Base-by-base conservation (phyloP, 1,140 invertebrate genomes). In the Drosophila willistoni region DNA sequence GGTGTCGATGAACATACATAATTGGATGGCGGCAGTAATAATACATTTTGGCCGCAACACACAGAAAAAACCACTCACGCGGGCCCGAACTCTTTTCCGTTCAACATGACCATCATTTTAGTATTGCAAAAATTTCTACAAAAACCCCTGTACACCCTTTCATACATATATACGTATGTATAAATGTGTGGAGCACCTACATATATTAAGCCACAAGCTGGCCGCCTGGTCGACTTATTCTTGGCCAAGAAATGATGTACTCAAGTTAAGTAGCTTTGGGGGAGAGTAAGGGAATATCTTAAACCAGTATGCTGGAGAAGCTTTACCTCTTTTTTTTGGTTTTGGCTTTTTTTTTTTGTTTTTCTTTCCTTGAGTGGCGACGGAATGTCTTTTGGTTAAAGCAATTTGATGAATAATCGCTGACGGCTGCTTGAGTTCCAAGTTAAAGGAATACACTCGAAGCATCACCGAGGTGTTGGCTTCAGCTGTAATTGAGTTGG, bases 371-470 rank as follows among this genome's bases (percentile, higher is more conserved):
- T 67, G 63, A 77, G 71, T 77, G 75, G 75, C 75, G 75, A 77
- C 71, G 60, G 63, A 74, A 77, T 74, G 75, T 77, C 75, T 74
- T 77, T 77, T 59, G 71, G 72, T 69, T 77, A 73, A 77, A 77
- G 71, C 71, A 74, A 71, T 74, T 77, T 73, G 75, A 62, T 64
- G 71, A 77, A 77, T 77, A 65, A 73, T 77, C 72, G 75, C 71
- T 77, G 71, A 74, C 71, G 71, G 71, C 75, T 77, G 71, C 72
- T 74, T 77, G 64, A 64, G 73, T 72, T 64, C 42, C 71, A 72
- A 54, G 42, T 47, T 67, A 71, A 56, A 65, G 61, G 60, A 62
- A 62, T 42, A 62, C 36, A 65, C 68, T 74, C 72, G 68, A 71
- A 71, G 68, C 54, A 42, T 72, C 64, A 55, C 60, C 67, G 71